phyloP scores from a whole-genome alignment of 2,113 vertebrate genomes.

The Furnarius figulus region DNA sequence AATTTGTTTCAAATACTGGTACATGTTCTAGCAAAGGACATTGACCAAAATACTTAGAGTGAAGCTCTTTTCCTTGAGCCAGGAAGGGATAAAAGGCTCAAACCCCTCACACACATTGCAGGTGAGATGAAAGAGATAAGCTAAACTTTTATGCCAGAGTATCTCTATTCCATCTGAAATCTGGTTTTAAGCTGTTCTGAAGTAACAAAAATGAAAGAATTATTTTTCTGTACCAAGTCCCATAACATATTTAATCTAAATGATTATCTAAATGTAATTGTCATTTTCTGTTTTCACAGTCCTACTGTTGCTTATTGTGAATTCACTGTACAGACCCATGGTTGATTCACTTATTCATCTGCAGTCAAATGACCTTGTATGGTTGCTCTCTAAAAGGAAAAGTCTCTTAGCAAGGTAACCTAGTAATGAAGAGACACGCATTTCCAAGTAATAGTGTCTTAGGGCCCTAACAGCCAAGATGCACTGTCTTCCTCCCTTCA shows the following conservation, averaged over 20 bases:
- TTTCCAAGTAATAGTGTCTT: neutral
- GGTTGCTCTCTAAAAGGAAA: neutral
- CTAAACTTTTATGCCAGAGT: neutral
- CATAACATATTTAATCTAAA: neutral
- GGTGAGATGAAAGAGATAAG: neutral
- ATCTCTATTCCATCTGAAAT: neutral
- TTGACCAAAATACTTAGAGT: neutral
- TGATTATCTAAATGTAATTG: neutral
- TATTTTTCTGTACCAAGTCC: neutral
- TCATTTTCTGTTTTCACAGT: neutral
- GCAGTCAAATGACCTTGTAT: neutral
- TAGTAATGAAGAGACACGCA: neutral
- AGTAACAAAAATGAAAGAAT: neutral
- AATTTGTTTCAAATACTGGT: neutral
- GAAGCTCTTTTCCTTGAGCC: neutral
- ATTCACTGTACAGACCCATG: neutral
- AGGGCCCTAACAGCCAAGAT: neutral
- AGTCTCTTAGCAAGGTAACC: neutral
- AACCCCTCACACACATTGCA: neutral
- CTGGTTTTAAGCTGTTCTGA: neutral
- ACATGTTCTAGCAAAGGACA: neutral
- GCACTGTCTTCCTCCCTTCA: neutral
- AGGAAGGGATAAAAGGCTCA: neutral
- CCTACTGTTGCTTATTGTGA: neutral
- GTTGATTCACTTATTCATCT: neutral